Evolutionary conservation across 2,888 invertebrate genomes (phyloP), one percentile per base, ranked within the genome.

Genomic region (Caenorhabditis sp.): DNA sequence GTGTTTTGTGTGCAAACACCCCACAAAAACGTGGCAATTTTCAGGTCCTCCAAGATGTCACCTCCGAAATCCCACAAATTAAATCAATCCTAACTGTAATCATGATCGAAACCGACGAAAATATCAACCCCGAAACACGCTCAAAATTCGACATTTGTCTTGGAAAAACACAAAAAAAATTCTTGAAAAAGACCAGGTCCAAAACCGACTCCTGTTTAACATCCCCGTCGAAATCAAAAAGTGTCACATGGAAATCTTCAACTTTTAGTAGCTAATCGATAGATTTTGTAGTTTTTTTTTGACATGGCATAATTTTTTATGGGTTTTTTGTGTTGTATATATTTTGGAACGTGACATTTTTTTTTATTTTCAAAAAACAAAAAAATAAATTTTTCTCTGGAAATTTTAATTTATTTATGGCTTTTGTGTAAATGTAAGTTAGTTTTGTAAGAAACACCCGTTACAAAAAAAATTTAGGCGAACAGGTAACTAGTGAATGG

Each of bases 41-140:
- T 70, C 66, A 70, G 70, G 66, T 71, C 38, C 60, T 71, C 56
- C 67, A 67, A 67, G 66, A 66, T 56, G 67, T 63, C 38, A 53
- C 59, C n/a, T 26, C 36, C 17, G 67, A 62, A 58, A 49, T 76
- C 5, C 67, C 70, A 27, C 68, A 70, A 63, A n/a, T 76, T 8
- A 70, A 78, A 50, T 69, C 70, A 25, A 78, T 78, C 57, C 66
- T 78, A 25, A 67, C 76, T 52, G 67, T 71, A 21, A 65, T 78
- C 20, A 65, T 76, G 8, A 50, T 78, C 14, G 76, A 78, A 27
- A 78, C 74, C 5, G 70, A 78, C 20, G 72, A 71, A 0, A 38
- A 63, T 27, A 50, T 62, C 12, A 43, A 43, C 43, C 17, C 43
- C 7, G 17, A 10, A 17, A 43, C 43, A 17, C 43, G 43, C 10